phyloP scores from a whole-genome alignment of 35 echinoderm and acorn worm genomes.

The Strongylocentrotus purpuratus region DNA sequence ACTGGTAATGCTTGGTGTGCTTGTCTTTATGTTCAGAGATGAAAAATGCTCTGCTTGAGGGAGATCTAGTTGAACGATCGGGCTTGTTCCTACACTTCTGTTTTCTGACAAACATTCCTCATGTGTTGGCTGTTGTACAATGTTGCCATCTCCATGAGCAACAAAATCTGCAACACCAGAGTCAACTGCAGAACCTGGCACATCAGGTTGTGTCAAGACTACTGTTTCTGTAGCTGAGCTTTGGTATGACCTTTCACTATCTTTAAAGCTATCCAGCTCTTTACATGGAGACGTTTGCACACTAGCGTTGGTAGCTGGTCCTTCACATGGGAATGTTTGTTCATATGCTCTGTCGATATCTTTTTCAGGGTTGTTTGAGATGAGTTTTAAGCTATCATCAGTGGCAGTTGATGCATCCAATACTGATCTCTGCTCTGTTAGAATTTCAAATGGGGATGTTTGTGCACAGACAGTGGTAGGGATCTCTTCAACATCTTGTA shows the following conservation, averaged over 20 bases:
- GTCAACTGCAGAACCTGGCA: neutral
- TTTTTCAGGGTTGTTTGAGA: neutral
- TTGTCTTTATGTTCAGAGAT: neutral
- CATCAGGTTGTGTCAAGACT: neutral
- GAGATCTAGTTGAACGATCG: neutral
- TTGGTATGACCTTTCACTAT: neutral
- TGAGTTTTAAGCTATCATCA: conserved; percentile 24
- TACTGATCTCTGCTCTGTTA: neutral
- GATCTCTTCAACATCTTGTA: neutral
- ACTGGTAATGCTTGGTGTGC: neutral
- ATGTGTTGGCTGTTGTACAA: neutral
- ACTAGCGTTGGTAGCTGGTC: neutral
- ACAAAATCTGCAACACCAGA: neutral
- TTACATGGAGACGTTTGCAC: neutral
- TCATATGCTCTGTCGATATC: neutral
- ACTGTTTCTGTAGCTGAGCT: neutral
- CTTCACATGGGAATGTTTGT: neutral
- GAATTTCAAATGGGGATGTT: conserved; percentile 5
- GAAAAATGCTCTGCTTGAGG: neutral
- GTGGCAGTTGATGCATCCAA: neutral
- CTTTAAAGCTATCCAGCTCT: neutral
- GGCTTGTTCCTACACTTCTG: conserved; percentile 21
- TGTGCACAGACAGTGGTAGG: neutral
- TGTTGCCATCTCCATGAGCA: neutral
- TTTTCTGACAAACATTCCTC: neutral